These are phyloP conservation scores for Clarias fuscus DNA, from an alignment of 2,797 vertebrate genomes.

Conservation along the genomic window DNA sequence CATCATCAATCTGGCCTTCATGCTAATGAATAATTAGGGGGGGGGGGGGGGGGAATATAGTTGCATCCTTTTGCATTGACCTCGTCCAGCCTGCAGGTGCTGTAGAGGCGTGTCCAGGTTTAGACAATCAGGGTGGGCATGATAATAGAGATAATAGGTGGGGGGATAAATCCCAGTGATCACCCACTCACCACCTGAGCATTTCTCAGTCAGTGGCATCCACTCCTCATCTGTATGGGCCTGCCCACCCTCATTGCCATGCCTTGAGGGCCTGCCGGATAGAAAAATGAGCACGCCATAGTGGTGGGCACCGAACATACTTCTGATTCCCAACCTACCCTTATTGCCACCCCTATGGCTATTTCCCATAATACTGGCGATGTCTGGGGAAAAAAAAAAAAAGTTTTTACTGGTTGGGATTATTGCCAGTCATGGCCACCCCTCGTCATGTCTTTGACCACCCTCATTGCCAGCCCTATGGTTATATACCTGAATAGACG, in stretches of 20 bases:
- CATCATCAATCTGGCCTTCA: slow-evolving; percentile 19
- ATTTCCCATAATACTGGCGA: too few relatives aligned
- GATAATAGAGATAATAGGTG: too few relatives aligned
- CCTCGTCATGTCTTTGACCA: neutral
- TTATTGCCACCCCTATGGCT: too few relatives aligned
- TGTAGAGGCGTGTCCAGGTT: slow-evolving; percentile 8
- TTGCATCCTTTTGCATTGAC: neutral
- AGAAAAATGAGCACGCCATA: neutral
- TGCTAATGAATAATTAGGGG: neutral
- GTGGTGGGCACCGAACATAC: neutral
- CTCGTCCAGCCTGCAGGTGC: slow-evolving; percentile 13
- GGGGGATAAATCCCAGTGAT: neutral
- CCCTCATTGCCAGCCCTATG: neutral
- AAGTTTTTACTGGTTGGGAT: neutral
- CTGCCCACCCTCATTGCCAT: neutral
- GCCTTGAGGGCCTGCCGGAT: neutral
- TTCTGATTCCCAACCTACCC: neutral
- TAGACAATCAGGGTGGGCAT: neutral
- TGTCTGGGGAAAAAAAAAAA: neutral
- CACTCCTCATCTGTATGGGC: too few relatives aligned
- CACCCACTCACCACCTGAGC: neutral
- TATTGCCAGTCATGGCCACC: neutral
- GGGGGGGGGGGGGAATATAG: too few relatives aligned
- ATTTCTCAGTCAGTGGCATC: neutral
- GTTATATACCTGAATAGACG: neutral